Base-by-base conservation (phyloP, 2,113 vertebrate genomes). In the Plectropomus leopardus region DNA sequence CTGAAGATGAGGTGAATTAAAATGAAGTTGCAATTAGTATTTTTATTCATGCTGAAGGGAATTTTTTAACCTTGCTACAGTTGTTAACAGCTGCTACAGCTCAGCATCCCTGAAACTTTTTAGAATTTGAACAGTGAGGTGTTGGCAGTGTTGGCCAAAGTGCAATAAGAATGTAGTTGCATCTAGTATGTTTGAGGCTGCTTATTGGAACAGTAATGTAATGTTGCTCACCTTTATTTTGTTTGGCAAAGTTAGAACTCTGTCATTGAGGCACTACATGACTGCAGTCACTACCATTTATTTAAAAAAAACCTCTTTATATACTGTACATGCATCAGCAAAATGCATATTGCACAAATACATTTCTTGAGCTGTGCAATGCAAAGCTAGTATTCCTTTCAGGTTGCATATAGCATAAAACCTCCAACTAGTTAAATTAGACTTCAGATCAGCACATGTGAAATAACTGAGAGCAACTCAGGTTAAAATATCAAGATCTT, bases 41-140 rank as follows among this genome's bases (percentile, higher is more conserved):
- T 84, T 89, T 72, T 80, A 67, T 77, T 77, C n/a, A 28, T 45
- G 21, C 74, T 72, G 10, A 50, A 55, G 73, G 73, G 73, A 81
- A 69, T 72, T 80, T 28, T 47, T 61, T 36, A 82, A 80, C 50
- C 45, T 15, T 19, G 54, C 69, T 40, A 59, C 48, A 66, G 57
- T 66, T 70, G 47, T 67, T 72, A 71, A 57, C 73, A 72, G 36
- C 51, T 73, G 69, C 50, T 57, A n/a, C 48, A 79, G 64, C 83
- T 69, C 9, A 58, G 60, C 34, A 71, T 59, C 44, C 45, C 5
- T 14, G 24, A 17, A 71, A 30, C 23, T 23, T 7, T 77, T 74
- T 40, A 7, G 45, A 16, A 32, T 82, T 16, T 76, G 17, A 72
- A 60, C 32, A 2, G 6, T n/a, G 24, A 36, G 36, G 28, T 7